Evolutionary conservation across 1,140 invertebrate species (phyloP).

Genomic region (Eciton burchellii): DNA sequence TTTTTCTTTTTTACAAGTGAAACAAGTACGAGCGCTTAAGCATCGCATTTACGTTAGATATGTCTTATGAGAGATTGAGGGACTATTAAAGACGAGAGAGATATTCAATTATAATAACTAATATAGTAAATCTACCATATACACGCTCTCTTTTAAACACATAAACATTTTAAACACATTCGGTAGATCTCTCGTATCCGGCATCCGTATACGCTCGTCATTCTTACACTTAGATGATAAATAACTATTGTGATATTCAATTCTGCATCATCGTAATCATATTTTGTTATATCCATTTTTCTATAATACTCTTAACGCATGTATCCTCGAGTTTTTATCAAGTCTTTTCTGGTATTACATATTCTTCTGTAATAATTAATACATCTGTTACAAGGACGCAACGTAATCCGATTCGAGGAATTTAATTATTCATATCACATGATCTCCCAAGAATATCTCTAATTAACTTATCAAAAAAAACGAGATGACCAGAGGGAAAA

Average conservation of each 20-base stretch:
- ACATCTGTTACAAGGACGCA: neutral
- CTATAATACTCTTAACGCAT: conserved; percentile 2
- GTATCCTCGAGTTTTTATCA: neutral
- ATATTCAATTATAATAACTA: conserved; percentile 45
- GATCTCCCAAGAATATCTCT: neutral
- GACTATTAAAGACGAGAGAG: conserved; percentile 53
- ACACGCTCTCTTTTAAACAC: too few species aligned
- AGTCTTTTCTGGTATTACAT: neutral
- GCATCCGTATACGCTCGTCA: conserved; percentile 63
- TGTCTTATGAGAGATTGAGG: conserved; percentile 49
- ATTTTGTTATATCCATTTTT: conserved; percentile 6
- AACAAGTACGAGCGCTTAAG: neutral
- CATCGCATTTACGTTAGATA: neutral
- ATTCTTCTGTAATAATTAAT: neutral
- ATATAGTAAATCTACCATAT: conserved; percentile 62
- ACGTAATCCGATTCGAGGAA: neutral
- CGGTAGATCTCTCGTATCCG: conserved; percentile 73
- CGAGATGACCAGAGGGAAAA: too few species aligned
- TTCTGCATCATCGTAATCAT: neutral
- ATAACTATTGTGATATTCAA: conserved; percentile 27
- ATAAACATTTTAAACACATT: conserved; percentile 75
- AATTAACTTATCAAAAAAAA: neutral
- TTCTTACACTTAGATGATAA: conserved; percentile 55
- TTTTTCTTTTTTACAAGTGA: too few species aligned
- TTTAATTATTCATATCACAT: neutral